Percentiles rank a stretch among this genome's conserved stretches.
Evolutionary conservation across 2,888 invertebrate genomes (phyloP).

Genomic region (Caenorhabditis sulstoni): DNA sequence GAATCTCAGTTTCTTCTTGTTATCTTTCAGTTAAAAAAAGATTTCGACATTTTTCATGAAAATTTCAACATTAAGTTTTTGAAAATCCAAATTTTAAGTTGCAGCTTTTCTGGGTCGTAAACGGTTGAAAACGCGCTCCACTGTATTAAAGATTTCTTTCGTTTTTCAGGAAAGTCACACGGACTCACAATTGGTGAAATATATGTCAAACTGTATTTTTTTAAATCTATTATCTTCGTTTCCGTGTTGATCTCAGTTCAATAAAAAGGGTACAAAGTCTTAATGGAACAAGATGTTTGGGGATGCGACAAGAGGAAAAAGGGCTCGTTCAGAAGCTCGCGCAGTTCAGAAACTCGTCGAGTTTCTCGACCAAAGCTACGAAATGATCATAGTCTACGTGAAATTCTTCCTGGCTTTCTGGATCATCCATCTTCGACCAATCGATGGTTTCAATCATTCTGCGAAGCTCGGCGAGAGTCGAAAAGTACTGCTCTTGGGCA

Average conservation of each 20-base stretch:
- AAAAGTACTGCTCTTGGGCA: not conserved
- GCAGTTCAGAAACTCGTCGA: not conserved
- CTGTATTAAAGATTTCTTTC: not conserved
- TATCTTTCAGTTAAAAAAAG: too few species aligned
- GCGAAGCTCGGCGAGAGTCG: not conserved
- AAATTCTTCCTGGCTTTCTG: not conserved
- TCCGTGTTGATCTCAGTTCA: too few species aligned
- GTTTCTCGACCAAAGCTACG: not conserved
- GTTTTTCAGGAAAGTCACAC: slow-evolving; percentile 58
- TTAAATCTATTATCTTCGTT: not conserved
- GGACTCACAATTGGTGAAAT: slow-evolving; percentile 51
- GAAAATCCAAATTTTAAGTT: slow-evolving; percentile 20
- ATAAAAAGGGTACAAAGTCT: too few species aligned
- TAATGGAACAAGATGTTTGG: not conserved
- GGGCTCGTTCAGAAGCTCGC: not conserved
- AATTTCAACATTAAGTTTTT: not conserved
- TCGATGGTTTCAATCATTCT: not conserved
- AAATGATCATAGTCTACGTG: slow-evolving; percentile 3
- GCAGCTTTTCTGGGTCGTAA: slow-evolving; percentile 2
- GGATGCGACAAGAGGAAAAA: slow-evolving; percentile 1
- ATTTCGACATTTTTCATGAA: not conserved
- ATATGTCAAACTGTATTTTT: not conserved
- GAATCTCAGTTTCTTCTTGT: too few species aligned
- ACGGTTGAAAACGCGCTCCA: too few species aligned
- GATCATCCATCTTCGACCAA: not conserved